phyloP scores from a whole-genome alignment of 2,797 vertebrate genomes.

The Coluber constrictor region DNA sequence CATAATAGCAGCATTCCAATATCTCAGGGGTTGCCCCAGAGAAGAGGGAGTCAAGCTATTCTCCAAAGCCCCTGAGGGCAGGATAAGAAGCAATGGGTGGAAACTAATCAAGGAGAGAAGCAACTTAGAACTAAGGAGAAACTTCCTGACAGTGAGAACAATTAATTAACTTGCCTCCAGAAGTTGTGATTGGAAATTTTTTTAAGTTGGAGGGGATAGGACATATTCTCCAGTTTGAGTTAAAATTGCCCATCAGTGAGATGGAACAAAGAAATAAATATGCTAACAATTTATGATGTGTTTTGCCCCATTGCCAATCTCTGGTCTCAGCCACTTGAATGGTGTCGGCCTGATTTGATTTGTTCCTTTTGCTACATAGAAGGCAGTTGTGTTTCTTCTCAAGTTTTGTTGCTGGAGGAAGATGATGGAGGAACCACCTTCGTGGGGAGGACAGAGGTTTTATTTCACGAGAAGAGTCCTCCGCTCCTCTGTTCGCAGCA shows the following conservation, averaged over 20 bases:
- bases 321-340: neutral
- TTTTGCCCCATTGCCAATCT: neutral
- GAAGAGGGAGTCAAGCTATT: too few relatives aligned
- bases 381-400: neutral
- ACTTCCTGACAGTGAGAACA: too few relatives aligned
- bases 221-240: neutral
- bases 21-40: too few relatives aligned
- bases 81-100: too few relatives aligned
- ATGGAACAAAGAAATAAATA: neutral
- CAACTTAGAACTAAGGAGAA: too few relatives aligned
- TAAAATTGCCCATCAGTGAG: neutral
- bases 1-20: too few relatives aligned
- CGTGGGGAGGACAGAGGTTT: neutral
- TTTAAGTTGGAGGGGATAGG: neutral
- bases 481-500: too few relatives aligned
- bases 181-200: too few relatives aligned
- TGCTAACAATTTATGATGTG: rapidly evolving
- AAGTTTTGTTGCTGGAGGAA: neutral
- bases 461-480: too few relatives aligned
- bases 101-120: too few relatives aligned
- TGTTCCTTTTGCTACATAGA: neutral
- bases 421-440: neutral
- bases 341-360: neutral
- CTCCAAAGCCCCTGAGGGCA: too few relatives aligned
- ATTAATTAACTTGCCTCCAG: too few relatives aligned